Evolutionary conservation across 1,140 invertebrate species (phyloP).

Genomic region (Pteromalus puparum): DNA sequence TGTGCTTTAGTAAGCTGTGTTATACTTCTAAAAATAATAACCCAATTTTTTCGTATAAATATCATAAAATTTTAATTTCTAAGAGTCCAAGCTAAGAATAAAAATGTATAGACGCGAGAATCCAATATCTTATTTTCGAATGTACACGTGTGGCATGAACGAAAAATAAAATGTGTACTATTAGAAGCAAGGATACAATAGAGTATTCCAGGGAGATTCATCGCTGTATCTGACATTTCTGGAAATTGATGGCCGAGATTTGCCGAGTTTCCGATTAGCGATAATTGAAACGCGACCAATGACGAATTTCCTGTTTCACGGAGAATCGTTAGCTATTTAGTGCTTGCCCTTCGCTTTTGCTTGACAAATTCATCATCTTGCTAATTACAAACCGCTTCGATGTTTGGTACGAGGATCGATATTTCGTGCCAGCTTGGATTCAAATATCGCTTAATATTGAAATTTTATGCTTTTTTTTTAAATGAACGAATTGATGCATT

Average conservation of each 20-base stretch:
- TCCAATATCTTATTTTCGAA: no score
- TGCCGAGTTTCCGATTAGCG: conserved; percentile 20
- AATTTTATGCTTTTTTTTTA: no score
- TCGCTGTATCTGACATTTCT: neutral
- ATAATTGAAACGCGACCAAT: conserved; percentile 28
- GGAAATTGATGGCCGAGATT: conserved; percentile 30
- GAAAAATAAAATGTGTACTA: neutral
- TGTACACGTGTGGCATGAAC: no score
- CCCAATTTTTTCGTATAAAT: no score
- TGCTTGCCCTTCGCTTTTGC: neutral
- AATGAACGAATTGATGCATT: no score
- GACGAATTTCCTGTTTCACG: conserved; percentile 22
- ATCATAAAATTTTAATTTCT: no score
- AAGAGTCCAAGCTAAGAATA: no score
- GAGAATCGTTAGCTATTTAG: conserved; percentile 19
- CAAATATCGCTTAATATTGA: neutral
- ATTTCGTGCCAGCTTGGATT: neutral
- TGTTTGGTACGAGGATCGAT: neutral
- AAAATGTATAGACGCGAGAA: no score
- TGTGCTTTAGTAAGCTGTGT: no score
- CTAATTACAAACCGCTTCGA: neutral
- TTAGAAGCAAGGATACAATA: neutral
- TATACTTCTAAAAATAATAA: no score
- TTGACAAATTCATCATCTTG: conserved; percentile 17
- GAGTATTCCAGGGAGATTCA: neutral